A percentile compares a stretch with the other conserved stretches of the same genome.
Evolutionary conservation across 2,113 vertebrate species (phyloP).

Genomic region (Ploceus nigricollis): DNA sequence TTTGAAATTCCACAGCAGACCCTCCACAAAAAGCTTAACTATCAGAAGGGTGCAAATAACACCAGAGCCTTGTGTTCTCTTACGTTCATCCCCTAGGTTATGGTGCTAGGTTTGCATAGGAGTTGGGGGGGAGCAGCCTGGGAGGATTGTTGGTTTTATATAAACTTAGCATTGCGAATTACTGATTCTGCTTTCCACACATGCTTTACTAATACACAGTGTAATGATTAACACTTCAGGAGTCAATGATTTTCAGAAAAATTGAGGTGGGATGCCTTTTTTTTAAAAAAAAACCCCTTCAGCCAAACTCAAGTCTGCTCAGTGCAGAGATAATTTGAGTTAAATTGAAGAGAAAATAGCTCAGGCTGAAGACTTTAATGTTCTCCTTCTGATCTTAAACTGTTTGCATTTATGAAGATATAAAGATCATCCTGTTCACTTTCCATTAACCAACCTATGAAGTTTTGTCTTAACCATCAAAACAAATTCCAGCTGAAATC

Average conservation of each 20-base stretch:
- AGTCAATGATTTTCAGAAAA: not conserved
- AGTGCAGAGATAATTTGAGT: not conserved
- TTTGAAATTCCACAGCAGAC: constrained; percentile 61
- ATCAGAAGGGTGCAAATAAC: constrained; percentile 51
- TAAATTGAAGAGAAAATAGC: constrained; percentile 16
- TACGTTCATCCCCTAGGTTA: constrained; percentile 31
- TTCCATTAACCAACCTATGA: not conserved
- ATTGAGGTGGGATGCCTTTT: not conserved
- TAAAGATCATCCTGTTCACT: not conserved
- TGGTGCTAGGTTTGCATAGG: not conserved
- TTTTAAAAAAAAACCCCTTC: not conserved
- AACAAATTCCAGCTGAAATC: not conserved
- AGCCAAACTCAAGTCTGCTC: not conserved
- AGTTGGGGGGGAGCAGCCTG: not conserved
- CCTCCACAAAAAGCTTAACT: constrained; percentile 31
- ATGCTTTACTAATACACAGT: not conserved
- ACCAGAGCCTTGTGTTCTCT: constrained; percentile 26
- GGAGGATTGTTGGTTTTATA: not conserved
- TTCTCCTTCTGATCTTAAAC: not conserved
- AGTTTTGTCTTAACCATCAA: not conserved
- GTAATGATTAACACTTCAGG: not conserved
- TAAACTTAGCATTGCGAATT: not conserved
- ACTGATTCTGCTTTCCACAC: constrained; percentile 9
- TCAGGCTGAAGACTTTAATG: not conserved
- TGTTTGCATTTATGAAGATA: not conserved